These are phyloP conservation scores for Burhinus oedicnemus DNA, from an alignment of 2,113 vertebrate genomes.

Conservation along the genomic window DNA sequence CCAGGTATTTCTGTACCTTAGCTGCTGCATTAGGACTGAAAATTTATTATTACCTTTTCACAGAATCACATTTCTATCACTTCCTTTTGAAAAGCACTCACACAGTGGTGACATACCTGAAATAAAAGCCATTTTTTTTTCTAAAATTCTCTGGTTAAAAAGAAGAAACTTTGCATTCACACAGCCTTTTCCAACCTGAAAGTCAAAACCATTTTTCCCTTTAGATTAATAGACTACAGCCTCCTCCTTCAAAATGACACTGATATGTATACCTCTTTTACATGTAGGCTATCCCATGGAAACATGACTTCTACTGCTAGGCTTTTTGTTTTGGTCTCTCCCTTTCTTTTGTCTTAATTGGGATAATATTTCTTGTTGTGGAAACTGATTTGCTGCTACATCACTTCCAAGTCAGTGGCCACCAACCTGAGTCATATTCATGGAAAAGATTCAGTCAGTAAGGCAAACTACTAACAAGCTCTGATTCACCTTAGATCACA, in stretches of 20 bases:
- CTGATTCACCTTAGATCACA: not conserved
- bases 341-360: not conserved
- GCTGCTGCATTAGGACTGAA: not conserved
- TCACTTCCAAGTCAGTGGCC: slow-evolving; percentile 1
- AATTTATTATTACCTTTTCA: not conserved
- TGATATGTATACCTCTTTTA: not conserved
- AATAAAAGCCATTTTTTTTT: not conserved
- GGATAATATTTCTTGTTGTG: not conserved
- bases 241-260: not conserved
- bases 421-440: not conserved
- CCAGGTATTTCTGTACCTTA: not conserved
- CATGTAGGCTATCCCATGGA: not conserved
- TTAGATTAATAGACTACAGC: not conserved
- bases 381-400: not conserved
- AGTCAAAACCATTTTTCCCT: not conserved
- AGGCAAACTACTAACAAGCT: not conserved
- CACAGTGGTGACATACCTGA: not conserved
- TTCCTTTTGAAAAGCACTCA: not conserved
- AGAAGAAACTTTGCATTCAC: not conserved
- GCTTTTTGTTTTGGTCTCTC: not conserved
- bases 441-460: not conserved
- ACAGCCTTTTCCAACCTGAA: not conserved
- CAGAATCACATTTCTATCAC: not conserved
- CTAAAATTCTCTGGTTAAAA: not conserved
- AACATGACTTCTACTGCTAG: not conserved